Conservation (phyloP, 2,888 invertebrate genomes). For the Syrista parreyssii region DNA sequence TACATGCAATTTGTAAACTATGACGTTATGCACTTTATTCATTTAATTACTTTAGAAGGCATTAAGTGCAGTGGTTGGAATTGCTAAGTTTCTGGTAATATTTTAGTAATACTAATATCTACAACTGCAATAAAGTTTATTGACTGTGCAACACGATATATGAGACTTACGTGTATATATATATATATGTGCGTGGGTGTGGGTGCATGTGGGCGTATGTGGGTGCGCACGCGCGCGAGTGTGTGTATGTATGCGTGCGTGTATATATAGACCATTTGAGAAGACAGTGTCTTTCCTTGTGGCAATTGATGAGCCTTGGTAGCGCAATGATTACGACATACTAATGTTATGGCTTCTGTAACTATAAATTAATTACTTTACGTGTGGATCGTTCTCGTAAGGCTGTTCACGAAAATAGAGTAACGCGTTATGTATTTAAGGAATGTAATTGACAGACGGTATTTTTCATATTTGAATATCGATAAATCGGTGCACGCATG, state of each 20-base stretch:
- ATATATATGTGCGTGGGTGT: too few species aligned
- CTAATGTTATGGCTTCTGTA: not conserved
- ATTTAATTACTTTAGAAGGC: not conserved
- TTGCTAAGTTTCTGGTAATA: not conserved
- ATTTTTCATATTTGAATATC: not conserved
- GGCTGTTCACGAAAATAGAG: not conserved
- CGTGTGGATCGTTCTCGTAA: not conserved
- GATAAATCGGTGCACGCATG: not conserved
- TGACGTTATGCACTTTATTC: not conserved
- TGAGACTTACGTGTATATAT: not conserved
- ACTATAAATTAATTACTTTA: not conserved
- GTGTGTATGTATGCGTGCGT: too few species aligned
- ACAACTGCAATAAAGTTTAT: not conserved
- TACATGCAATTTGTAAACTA: not conserved
- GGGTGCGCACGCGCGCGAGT: too few species aligned
- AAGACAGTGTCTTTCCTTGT: not conserved
- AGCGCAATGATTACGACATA: not conserved
- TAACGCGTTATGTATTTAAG: not conserved
- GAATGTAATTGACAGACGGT: not conserved
- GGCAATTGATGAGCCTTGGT: not conserved
- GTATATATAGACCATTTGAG: not conserved
- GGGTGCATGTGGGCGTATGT: too few species aligned
- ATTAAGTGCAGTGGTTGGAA: not conserved
- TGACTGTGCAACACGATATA: not conserved
- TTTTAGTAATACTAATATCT: not conserved